A percentile compares a stretch with the other conserved stretches of the same genome.
phyloP scores from a whole-genome alignment of 2,113 vertebrate species.

The Eonycteris spelaea region DNA sequence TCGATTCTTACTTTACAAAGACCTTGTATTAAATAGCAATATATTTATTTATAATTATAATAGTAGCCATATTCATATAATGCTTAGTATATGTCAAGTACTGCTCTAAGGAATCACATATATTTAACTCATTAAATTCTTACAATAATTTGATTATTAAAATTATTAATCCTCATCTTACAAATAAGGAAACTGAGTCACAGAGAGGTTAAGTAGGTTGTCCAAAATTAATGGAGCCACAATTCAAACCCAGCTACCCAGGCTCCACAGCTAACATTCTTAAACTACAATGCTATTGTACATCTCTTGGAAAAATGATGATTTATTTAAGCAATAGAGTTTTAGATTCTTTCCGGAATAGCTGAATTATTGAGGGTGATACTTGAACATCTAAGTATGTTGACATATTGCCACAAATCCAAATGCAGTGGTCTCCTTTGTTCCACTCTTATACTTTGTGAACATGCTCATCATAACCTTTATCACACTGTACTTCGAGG shows the following conservation, averaged over 20 bases:
- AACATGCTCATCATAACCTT: background rate
- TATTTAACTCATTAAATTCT: conserved; percentile 1
- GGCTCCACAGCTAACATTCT: background rate
- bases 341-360: background rate
- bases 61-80: background rate
- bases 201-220: background rate
- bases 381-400: background rate
- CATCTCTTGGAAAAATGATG: background rate
- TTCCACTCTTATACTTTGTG: background rate
- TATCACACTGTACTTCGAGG: background rate
- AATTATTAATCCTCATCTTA: background rate
- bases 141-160: background rate
- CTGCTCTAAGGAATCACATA: background rate
- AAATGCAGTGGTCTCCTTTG: no score
- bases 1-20: background rate
- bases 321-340: background rate
- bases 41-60: background rate
- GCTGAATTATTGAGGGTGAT: background rate
- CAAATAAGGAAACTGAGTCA: background rate
- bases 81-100: background rate
- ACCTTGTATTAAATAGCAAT: background rate
- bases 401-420: background rate
- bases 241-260: background rate
- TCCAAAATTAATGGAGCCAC: background rate
- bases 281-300: background rate